These are phyloP conservation scores for Himalopsyche japonica DNA, from an alignment of 2,888 invertebrate species.

Conservation along the genomic window DNA sequence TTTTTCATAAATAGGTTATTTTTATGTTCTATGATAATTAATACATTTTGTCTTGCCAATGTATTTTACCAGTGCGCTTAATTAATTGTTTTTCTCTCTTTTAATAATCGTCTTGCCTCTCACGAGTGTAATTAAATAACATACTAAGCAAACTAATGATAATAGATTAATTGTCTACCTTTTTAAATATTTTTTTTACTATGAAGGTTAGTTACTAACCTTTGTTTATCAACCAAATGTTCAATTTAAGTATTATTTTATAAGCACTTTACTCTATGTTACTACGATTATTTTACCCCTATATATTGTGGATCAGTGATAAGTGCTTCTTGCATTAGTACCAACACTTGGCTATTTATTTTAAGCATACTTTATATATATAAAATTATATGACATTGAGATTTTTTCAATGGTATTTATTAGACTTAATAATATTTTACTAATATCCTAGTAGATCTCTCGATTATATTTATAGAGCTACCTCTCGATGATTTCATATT, in stretches of 20 bases:
- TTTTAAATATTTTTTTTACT: conserved; percentile 13
- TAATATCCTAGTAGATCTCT: background rate
- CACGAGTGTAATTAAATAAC: background rate
- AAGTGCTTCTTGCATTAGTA: conserved; percentile 39
- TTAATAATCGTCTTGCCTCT: background rate
- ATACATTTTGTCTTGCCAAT: background rate
- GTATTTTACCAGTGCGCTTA: background rate
- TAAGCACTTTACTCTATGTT: conserved; percentile 14
- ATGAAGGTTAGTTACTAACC: conserved; percentile 12
- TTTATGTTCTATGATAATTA: background rate
- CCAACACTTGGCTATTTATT: conserved; percentile 36
- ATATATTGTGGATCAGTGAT: conserved; percentile 21
- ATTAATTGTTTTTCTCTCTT: background rate
- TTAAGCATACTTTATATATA: conserved; percentile 9
- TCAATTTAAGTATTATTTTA: conserved; percentile 17
- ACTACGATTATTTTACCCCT: background rate
- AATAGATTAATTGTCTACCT: background rate
- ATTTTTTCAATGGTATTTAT: background rate
- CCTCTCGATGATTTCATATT: background rate
- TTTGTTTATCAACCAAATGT: conserved; percentile 32
- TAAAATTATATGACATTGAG: background rate
- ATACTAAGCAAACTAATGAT: background rate
- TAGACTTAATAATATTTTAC: background rate
- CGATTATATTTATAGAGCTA: background rate
- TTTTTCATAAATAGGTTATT: background rate